Conservation (phyloP, 2,113 vertebrate genomes). For the Leucoraja erinaceus region DNA sequence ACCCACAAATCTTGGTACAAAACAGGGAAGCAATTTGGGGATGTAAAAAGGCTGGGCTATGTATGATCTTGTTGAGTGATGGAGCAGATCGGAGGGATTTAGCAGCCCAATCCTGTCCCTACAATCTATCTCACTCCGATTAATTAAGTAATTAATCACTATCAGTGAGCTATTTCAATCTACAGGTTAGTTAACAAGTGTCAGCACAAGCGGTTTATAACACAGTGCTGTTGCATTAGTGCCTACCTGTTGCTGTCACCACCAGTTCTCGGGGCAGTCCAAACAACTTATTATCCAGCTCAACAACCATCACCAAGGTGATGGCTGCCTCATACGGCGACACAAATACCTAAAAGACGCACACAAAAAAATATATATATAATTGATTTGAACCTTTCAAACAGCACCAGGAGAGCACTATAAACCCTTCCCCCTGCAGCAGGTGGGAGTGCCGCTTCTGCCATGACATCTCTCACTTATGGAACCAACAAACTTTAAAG, state of each 20-base stretch:
- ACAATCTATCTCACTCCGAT: neutral
- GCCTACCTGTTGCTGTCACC: slow-evolving; percentile 84
- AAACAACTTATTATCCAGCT: slow-evolving; percentile 85
- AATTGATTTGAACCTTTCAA: neutral
- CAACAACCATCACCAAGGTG: slow-evolving; percentile 74
- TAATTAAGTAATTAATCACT: neutral
- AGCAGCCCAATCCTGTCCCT: too few species aligned
- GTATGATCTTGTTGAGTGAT: too few species aligned
- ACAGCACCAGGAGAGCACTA: neutral
- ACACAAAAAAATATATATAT: neutral
- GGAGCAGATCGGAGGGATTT: too few species aligned
- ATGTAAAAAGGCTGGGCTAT: too few species aligned
- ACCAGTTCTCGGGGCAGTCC: slow-evolving; percentile 86
- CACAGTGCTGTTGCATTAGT: neutral
- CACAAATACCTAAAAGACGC: slow-evolving; percentile 69
- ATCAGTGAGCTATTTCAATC: neutral
- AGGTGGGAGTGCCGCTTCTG: neutral
- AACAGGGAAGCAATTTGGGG: too few species aligned
- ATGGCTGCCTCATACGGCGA: slow-evolving; percentile 69
- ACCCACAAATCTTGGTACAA: too few species aligned
- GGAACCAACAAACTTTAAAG: neutral
- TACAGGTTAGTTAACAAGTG: neutral
- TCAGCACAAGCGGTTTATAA: neutral
- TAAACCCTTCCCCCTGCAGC: neutral
- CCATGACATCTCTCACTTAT: neutral